Base-by-base conservation (phyloP, 2,797 vertebrate genomes). In the Clarias pachynema region DNA sequence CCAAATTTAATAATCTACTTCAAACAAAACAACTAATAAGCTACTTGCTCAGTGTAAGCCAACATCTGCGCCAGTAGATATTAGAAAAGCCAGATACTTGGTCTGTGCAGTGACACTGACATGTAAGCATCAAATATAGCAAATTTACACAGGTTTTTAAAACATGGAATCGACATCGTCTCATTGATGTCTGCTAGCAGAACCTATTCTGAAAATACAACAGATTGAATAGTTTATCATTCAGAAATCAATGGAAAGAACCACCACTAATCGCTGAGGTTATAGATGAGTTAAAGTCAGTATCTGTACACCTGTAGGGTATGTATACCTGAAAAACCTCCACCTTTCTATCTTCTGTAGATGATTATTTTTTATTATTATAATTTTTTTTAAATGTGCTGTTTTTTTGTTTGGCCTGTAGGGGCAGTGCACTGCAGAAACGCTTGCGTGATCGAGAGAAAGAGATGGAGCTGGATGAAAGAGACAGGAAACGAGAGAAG, bases 391-490 rank as follows among this genome's bases (percentile, higher is more conserved):
- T n/a, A 1, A 20, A 34, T 24, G 16, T 69, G 57, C 79, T 91
- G 91, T 92, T 89, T 87, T 84, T 81, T 26, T 34, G 16, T 91
- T 63, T 82, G 87, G 85, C 94, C 93, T 84, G 85, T 94, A 99
- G 98, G 95, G 98, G 98, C 91, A 99, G 98, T 91, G 97, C 98
- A 85, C 97, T 99, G 94, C 98, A 99, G 95, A 99, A 99, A 92
- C 96, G 98, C 49, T 94, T 99, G 90, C 93, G 98, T 94, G 98
- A 99, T 93, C 90, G 97, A 85, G 98, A 99, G 93, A 99, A 99
- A 90, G 98, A 99, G 94, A 97, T 97, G 92, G 98, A 99, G 96
- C 96, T 95, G 77, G 98, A 99, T 91, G 98, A 99, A 93, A 96
- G 98, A 89, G 98, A 99, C 90, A 96, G 98, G 91, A 99, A 99